Evolutionary conservation across 2,113 vertebrate species (phyloP).

Genomic region (Datnioides undecimradiatus): DNA sequence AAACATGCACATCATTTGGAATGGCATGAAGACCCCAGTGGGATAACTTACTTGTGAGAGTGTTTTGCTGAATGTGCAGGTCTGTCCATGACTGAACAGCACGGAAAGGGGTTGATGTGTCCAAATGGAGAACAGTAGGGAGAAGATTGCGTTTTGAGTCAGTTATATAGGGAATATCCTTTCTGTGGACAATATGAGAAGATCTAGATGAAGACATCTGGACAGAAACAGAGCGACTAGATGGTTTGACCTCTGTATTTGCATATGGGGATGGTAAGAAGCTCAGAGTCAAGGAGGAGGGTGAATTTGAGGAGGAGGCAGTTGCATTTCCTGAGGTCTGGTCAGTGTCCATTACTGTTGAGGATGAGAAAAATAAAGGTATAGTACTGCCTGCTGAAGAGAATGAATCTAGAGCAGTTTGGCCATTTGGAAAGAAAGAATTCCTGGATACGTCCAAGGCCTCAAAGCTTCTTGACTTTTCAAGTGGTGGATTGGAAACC

Average conservation of each 20-base stretch:
- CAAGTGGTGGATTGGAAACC: conserved; percentile 24
- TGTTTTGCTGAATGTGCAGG: conserved; percentile 49
- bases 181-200: conserved; percentile 69
- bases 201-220: conserved; percentile 53
- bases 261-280: neutral
- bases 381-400: neutral
- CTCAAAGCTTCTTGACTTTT: conserved; percentile 26
- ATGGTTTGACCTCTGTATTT: neutral
- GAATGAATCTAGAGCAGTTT: neutral
- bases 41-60: conserved; percentile 31
- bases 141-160: conserved; percentile 27
- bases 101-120: conserved; percentile 66
- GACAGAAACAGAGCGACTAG: conserved; percentile 45
- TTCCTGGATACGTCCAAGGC: neutral
- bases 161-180: conserved; percentile 51
- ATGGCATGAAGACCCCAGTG: neutral
- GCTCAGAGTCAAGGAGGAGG: neutral
- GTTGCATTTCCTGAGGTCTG: neutral
- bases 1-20: neutral
- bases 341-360: neutral
- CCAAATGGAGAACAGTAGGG: conserved; percentile 27
- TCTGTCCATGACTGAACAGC: conserved; percentile 74
- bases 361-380: neutral
- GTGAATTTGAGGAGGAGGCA: neutral
- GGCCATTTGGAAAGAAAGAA: neutral